Evolutionary conservation across 1,140 invertebrate genomes (phyloP), one percentile per base, ranked within the genome.

Genomic region (Drosophila baimaii): DNA sequence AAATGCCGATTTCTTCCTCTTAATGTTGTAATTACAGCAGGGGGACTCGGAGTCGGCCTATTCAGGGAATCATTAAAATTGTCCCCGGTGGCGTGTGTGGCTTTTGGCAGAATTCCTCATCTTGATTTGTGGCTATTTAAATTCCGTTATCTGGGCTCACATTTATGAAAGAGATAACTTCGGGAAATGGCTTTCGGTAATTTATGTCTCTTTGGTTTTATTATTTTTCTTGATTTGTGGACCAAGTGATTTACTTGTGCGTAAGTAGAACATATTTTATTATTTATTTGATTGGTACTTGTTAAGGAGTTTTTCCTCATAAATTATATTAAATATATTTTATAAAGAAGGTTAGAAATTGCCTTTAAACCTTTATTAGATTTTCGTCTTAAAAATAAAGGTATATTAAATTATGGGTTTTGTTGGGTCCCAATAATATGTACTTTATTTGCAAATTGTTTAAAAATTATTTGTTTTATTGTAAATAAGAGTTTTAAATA

Each of bases 1-100:
- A 56, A 77, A 65, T 77, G 55, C 58, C 56, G 19, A 33, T 72
- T 44, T 47, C 54, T 27, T 35, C 17, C 43, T 43, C 21, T 33
- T 56, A 37, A 43, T 25, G 39, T 47, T 47, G 58, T 79, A 58
- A 72, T 72, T 72, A 72, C 51, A 31, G 15, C 9, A 25, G 13
- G 31, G 2, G 5, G 19, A 33, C 12, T 5, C 4, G 31, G 13
- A n/a, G n/a, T n/a, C n/a, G n/a, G n/a, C n/a, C n/a, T 8, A 31
- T 17, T n/a, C 3, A 9, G 23, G 23, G 25, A 51, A 19, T 69
- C 65, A 54, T 54, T 52, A 44, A 44, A 70, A 33, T 12, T 31
- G 25, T 71, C 55, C 9, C 15, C 21, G 21, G 2, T n/a, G 44
- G 46, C 17, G 9, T 29, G 9, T 29, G 29, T 44, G 49, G 46